Base-by-base conservation (phyloP, 2,888 invertebrate genomes). In the Noctua fimbriata region DNA sequence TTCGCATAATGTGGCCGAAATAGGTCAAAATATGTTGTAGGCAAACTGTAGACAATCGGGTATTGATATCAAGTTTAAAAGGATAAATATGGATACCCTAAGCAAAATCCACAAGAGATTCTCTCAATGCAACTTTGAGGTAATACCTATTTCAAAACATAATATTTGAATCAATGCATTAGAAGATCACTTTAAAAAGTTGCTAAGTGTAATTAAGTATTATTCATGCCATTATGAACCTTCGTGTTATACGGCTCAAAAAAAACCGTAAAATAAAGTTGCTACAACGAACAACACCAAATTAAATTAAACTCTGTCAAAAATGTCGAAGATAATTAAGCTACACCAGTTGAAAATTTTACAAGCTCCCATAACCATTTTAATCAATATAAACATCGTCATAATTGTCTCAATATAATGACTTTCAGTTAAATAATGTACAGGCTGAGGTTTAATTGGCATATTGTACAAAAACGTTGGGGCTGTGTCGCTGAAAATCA, bases 401-500 rank as follows among this genome's bases (percentile, higher is more conserved):
- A 79, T 86, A 84, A 87, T 88, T 86, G 84, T 82, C 85, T 79
- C 79, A 83, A 82, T 76, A 79, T 85, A 88, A 90, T 88, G 80
- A 86, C 82, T 84, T 88, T 88, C 84, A 79, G 89, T 87, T 84
- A 89, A 89, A 89, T 88, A 88, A 89, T 86, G 84, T 83, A 89
- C 82, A 79, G 84, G 83, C 84, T 85, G 89, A 86, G 88, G 84
- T 91, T 92, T 93, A 94, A 94, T 94, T 94, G 93, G 93, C 93
- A 93, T 92, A 93, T 93, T 94, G 92, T 91, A 91, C 91, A 93
- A 93, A 93, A 91, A 90, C 86, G 85, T 89, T 92, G 90, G 73
- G 80, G 72, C 90, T 91, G 87, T 92, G 93, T 93, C 92, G 91
- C 90, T 91, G 92, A 90, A 92, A 93, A 93, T 92, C 92, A 93